phyloP scores from a whole-genome alignment of 2,888 invertebrate genomes.

The Candidula unifasciata region DNA sequence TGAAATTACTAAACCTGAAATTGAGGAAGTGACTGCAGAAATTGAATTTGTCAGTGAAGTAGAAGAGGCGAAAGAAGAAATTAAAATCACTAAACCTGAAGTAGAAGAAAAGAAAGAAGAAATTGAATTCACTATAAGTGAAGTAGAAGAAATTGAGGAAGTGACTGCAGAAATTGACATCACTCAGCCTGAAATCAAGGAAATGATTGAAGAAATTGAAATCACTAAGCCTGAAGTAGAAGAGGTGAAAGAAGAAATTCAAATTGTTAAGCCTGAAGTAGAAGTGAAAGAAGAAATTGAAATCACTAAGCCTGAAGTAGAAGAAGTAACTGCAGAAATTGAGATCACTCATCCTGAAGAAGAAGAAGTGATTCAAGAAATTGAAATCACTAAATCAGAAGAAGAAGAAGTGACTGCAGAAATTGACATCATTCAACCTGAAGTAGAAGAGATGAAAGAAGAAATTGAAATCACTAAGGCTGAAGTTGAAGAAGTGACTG shows the following conservation, averaged over 20 bases:
- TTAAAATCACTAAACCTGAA: constrained; percentile 50
- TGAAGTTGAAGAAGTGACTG: constrained; percentile 39
- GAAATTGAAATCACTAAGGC: constrained; percentile 31
- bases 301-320: constrained; percentile 28
- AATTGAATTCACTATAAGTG: constrained; percentile 34
- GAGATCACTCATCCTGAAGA: constrained; percentile 31
- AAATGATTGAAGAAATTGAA: constrained; percentile 78
- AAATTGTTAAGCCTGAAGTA: constrained; percentile 62
- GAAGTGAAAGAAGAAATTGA: constrained; percentile 51
- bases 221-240: constrained; percentile 67
- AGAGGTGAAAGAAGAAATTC: constrained; percentile 64
- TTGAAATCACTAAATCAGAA: constrained; percentile 58
- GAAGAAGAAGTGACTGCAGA: constrained; percentile 80
- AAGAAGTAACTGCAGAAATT: constrained; percentile 43
- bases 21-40: constrained; percentile 46
- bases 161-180: constrained; percentile 53
- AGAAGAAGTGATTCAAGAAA: constrained; percentile 63
- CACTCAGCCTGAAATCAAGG: constrained; percentile 79
- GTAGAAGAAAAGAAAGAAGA: constrained; percentile 53
- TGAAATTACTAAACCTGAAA: constrained; percentile 38
- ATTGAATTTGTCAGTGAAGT: constrained; percentile 39
- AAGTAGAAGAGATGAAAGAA: constrained; percentile 64
- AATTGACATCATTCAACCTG: constrained; percentile 65
- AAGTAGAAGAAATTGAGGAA: constrained; percentile 81
- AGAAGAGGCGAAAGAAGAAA: constrained; percentile 49